Evolutionary conservation across 92 coral and sea anemone genomes (phyloP).

Genomic region (Anthopleura xanthogrammica): DNA sequence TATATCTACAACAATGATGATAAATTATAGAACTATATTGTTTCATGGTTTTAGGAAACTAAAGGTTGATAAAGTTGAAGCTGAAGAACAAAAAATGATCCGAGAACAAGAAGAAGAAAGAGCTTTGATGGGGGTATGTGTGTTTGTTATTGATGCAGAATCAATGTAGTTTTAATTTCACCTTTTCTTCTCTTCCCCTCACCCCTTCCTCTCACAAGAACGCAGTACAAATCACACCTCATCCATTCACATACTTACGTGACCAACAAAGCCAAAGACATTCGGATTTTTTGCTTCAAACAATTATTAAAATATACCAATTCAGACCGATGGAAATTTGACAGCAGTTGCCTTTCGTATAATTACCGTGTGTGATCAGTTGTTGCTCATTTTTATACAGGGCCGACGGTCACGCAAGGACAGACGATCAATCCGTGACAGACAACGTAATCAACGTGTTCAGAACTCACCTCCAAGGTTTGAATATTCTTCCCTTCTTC

Average conservation of each 20-base stretch:
- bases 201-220: too few species aligned
- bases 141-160: background rate
- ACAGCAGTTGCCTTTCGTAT: too few species aligned
- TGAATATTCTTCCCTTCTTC: background rate
- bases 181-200: too few species aligned
- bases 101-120: conserved; percentile 81
- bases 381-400: conserved; percentile 12
- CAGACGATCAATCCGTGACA: conserved; percentile 63
- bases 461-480: conserved; percentile 66
- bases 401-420: conserved; percentile 61
- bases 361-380: background rate
- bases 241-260: background rate
- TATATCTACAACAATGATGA: too few species aligned
- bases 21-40: too few species aligned
- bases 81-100: conserved; percentile 68
- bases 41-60: conserved; percentile 41
- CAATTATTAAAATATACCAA: too few species aligned
- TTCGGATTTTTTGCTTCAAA: too few species aligned
- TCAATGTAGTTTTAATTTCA: too few species aligned
- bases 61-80: conserved; percentile 81
- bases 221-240: background rate
- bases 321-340: too few species aligned
- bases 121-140: conserved; percentile 73
- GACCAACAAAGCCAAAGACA: too few species aligned
- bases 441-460: conserved; percentile 31